Base-by-base conservation (phyloP, 64 coral and sea anemone genomes). In the Dendrophyllia cribrosa region DNA sequence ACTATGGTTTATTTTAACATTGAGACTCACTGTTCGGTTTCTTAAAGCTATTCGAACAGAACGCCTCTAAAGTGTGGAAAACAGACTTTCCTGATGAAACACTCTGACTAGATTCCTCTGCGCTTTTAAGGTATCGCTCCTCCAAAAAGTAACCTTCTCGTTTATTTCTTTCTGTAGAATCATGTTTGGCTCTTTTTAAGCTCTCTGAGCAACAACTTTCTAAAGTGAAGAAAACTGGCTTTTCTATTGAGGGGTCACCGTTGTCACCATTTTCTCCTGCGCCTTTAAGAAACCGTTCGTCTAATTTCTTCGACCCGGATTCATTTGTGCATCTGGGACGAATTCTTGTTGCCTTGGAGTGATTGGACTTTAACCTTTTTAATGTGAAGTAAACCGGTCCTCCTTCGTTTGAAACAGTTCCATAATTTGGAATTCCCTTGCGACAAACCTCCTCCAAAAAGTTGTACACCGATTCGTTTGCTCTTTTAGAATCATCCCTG, bases 281-380 rank as follows among this genome's bases (percentile, higher is more conserved):
- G 5, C 72, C 44, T 50, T 52, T 75, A 8, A 75, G 72, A 9
- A 49, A 75, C 11, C 47, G 44, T 17, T 75, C 72, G 5, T 20
- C 72, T 8, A 75, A 8, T 6, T 9, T 15, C 5, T 1, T 50
- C 8, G 46, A 75, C 3, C 16, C 46, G 0, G 72, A 17, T 16
- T 50, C 72, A 50, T 48, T 43, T 17, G 17, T 43, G 43, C 72
- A 49, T 75, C 16, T 50, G 14, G 72, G 17, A 6, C 15, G 44
- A 19, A 50, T 50, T 75, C 72, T 75, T 11, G 72, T 75, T 75
- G 46, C 72, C 20, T 50, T 75, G 15, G 72, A 75, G 45, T 75
- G 72, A 75, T 75, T 75, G 5, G 72, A 75, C 17, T 75, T 75
- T 50, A 75, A 50, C 15, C 72, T 45, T 43, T 20, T 75, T 13